Base-by-base conservation (phyloP, 2,113 vertebrate species). In the Macquaria ambigua region DNA sequence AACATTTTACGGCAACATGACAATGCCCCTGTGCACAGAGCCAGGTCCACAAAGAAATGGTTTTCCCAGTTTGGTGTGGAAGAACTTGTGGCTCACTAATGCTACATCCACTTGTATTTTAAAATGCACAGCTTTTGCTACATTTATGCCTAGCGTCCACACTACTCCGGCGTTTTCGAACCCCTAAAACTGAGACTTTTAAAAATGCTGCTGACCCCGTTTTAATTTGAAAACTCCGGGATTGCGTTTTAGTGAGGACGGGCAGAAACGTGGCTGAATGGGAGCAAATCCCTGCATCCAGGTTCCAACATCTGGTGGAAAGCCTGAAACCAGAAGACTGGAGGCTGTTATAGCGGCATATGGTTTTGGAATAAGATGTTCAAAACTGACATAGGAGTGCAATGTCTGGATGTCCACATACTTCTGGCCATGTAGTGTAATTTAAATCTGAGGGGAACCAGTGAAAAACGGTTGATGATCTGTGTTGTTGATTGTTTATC, bases 331-430 rank as follows among this genome's bases (percentile, higher is more conserved):
- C 14, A 41, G 23, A 58, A n/a, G 6, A n/a, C 2, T 14, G 23
- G 34, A 56, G 16, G 31, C 34, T 43, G 15, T 14, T 46, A 31
- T 5, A 34, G 11, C 7, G 16, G 6, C 53, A 31, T 1, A 46
- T 2, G 15, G 3, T 37, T 67, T n/a, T 39, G 6, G 5, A 56
- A 28, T 15, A 68, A 34, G 23, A 15, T n/a, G 31, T 55, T 16
- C 2, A 20, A 20, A 21, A 46, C 10, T 31, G 15, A 74, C 37
- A 37, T 61, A 34, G 3, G 3, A 34, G 3, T 34, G 34, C 34
- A 34, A 34, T 34, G 34, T 34, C n/a, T 39, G 9, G n/a, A 14
- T 37, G 6, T 84, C 81, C 62, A 61, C 66, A 77, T 74, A 79
- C 61, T 55, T 79, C 74, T 70, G 79, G 48, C 56, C 58, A 31